Conservation (phyloP, 2,888 invertebrate genomes). For the Tetragonisca angustula region DNA sequence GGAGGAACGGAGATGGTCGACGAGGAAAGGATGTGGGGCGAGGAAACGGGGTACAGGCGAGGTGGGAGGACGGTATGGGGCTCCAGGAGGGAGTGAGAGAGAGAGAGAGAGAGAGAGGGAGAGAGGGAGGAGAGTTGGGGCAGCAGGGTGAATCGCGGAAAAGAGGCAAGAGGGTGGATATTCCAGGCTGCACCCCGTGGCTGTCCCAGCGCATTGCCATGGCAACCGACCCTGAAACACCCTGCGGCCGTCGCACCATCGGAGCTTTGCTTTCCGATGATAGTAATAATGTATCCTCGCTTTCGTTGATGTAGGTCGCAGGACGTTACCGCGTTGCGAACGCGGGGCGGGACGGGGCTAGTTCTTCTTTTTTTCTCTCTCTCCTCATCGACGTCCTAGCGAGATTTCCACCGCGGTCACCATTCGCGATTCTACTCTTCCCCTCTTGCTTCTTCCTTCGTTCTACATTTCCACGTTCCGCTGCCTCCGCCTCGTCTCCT, state of each 20-base stretch:
- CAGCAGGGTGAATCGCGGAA: conserved; percentile 64
- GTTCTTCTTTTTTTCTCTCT: neutral
- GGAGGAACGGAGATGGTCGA: conserved; percentile 20
- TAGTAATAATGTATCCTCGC: conserved; percentile 81
- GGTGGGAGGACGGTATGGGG: conserved; percentile 8
- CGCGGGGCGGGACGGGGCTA: neutral
- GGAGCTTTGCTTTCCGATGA: conserved; percentile 82
- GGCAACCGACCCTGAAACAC: conserved; percentile 82
- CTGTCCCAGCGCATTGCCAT: conserved; percentile 77
- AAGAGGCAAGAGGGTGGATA: conserved; percentile 72
- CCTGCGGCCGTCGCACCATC: conserved; percentile 79
- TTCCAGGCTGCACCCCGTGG: conserved; percentile 74
- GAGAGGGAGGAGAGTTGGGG: conserved; percentile 15
- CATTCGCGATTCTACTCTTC: conserved; percentile 2
- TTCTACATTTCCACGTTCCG: neutral
- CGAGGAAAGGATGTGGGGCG: neutral
- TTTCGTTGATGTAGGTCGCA: conserved; percentile 81
- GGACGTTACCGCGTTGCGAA: conserved; percentile 57
- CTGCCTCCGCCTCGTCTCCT: neutral
- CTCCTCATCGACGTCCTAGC: neutral
- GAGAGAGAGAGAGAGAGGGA: neutral
- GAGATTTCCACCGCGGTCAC: neutral
- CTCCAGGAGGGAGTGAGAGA: neutral
- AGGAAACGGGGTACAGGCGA: conserved; percentile 20
- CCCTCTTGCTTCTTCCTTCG: neutral